These are phyloP conservation scores for Pogonus chalceus DNA, from an alignment of 1,140 invertebrate species.

Conservation along the genomic window DNA sequence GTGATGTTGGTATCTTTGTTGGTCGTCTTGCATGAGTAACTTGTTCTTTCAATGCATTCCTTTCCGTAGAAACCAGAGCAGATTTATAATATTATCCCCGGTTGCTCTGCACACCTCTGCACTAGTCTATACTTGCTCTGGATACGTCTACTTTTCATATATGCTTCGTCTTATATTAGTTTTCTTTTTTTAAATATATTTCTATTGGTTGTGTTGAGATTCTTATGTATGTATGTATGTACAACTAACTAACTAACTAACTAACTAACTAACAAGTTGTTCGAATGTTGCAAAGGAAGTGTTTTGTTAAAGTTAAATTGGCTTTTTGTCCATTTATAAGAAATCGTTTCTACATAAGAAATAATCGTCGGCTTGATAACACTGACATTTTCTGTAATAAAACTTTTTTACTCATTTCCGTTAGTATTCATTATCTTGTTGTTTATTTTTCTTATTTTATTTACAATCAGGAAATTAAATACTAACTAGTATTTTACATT, in stretches of 20 bases:
- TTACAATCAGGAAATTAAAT: too few relatives aligned
- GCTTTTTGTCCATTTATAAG: background rate
- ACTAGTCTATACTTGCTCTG: background rate
- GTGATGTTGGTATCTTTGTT: background rate
- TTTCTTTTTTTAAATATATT: background rate
- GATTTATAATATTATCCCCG: conserved; percentile 13
- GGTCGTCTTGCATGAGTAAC: background rate
- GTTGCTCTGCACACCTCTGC: background rate
- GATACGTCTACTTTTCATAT: too few relatives aligned
- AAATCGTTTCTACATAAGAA: background rate
- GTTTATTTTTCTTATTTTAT: too few relatives aligned
- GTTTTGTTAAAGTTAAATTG: background rate
- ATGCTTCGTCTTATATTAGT: background rate
- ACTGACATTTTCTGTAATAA: too few relatives aligned
- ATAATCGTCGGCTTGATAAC: too few relatives aligned
- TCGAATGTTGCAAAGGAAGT: background rate
- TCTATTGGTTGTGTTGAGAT: too few relatives aligned
- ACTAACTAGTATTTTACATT: too few relatives aligned
- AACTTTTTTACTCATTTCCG: too few relatives aligned
- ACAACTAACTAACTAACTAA: too few relatives aligned
- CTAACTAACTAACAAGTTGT: too few relatives aligned
- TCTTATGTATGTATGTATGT: too few relatives aligned
- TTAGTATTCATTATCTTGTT: too few relatives aligned
- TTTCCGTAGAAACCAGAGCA: conserved; percentile 15
- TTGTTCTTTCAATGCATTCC: conserved; percentile 11